phyloP scores from a whole-genome alignment of 1,140 invertebrate genomes.

The Sycobia sp. region DNA sequence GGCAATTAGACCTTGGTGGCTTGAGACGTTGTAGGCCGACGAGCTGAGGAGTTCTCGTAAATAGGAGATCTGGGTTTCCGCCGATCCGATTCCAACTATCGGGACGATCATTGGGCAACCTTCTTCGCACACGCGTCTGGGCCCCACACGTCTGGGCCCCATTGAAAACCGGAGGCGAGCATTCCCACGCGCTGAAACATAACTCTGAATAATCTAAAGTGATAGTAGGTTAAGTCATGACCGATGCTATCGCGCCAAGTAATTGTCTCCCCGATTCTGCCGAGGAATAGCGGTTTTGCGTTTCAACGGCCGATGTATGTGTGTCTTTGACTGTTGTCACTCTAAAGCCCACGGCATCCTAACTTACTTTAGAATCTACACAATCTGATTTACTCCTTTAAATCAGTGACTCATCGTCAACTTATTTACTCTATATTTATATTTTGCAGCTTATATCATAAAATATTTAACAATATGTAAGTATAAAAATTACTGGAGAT shows the following conservation, averaged over 20 bases:
- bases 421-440: too few species aligned
- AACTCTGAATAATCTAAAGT: conserved; percentile 59
- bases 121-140: conserved; percentile 47
- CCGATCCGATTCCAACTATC: conserved; percentile 52
- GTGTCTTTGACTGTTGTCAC: conserved; percentile 35
- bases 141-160: conserved; percentile 30
- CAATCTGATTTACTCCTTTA: too few species aligned
- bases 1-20: conserved; percentile 25
- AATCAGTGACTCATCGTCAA: too few species aligned
- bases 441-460: too few species aligned
- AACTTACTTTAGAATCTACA: background rate
- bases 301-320: conserved; percentile 20
- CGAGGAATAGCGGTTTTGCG: conserved; percentile 34
- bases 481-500: too few species aligned
- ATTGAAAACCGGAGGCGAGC: conserved; percentile 49
- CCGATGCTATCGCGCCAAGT: conserved; percentile 51
- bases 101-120: conserved; percentile 59
- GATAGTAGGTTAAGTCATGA: conserved; percentile 59
- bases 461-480: too few species aligned
- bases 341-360: background rate
- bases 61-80: conserved; percentile 58
- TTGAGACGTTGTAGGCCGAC: too few species aligned
- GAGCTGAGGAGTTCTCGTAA: too few species aligned
- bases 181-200: conserved; percentile 59
- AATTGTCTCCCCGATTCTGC: conserved; percentile 34